These are phyloP conservation scores for Oeneis ivallda DNA, from an alignment of 2,888 invertebrate genomes.

Conservation along the genomic window DNA sequence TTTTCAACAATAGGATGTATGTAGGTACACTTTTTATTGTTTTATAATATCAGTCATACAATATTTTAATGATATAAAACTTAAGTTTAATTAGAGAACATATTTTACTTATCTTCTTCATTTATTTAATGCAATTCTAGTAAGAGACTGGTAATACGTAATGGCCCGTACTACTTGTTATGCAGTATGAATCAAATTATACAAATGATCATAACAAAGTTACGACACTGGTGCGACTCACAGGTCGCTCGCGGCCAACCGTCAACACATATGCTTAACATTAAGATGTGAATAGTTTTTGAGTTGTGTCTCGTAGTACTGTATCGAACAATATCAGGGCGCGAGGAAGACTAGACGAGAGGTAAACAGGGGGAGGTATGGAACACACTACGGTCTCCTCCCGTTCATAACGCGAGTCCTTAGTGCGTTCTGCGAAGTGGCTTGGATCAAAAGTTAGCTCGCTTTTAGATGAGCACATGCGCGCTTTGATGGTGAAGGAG, in stretches of 20 bases:
- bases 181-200: conserved; percentile 39
- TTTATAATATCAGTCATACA: not conserved
- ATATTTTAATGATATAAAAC: not conserved
- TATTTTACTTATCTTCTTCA: not conserved
- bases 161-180: conserved; percentile 29
- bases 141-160: conserved; percentile 49
- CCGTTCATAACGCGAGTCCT: conserved; percentile 43
- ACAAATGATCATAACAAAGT: conserved; percentile 38
- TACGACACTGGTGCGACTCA: conserved; percentile 71
- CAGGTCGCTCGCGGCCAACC: conserved; percentile 53
- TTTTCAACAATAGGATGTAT: conserved; percentile 4
- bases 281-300: conserved; percentile 80
- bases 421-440: conserved; percentile 56
- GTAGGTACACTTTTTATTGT: conserved; percentile 3
- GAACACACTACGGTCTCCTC: conserved; percentile 58
- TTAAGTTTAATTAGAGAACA: conserved; percentile 10
- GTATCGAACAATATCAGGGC: conserved; percentile 68
- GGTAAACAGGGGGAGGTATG: conserved; percentile 79
- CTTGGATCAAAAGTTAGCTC: conserved; percentile 52
- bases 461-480: conserved; percentile 81
- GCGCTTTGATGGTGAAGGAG: conserved; percentile 79
- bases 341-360: conserved; percentile 72
- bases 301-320: conserved; percentile 62
- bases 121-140: conserved; percentile 13
- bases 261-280: conserved; percentile 67